These are phyloP conservation scores for Drosophila mauritiana DNA, from an alignment of 1,140 invertebrate species.

Conservation along the genomic window DNA sequence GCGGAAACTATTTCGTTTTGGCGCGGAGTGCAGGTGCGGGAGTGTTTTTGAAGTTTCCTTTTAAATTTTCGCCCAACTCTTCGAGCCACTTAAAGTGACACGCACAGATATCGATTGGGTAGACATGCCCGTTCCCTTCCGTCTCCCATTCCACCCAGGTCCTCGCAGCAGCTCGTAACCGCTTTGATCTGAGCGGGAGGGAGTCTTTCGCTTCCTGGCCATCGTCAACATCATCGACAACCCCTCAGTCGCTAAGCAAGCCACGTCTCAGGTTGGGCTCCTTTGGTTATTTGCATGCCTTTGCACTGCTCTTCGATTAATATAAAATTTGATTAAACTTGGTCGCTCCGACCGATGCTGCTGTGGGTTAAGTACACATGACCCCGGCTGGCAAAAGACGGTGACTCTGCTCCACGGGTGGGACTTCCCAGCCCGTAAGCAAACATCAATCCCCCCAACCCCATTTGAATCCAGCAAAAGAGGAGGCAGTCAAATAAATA, in stretches of 20 bases:
- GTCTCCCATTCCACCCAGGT: background rate
- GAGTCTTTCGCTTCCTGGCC: conserved; percentile 1
- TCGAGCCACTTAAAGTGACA: conserved; percentile 56
- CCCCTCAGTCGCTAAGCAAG: conserved; percentile 25
- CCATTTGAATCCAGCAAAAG: background rate
- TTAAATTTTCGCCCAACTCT: conserved; percentile 25
- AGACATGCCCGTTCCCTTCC: background rate
- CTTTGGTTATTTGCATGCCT: conserved; percentile 78
- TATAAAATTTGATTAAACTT: conserved; percentile 83
- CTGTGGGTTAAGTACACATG: conserved; percentile 81
- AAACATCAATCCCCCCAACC: background rate
- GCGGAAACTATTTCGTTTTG: conserved; percentile 81
- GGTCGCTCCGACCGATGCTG: conserved; percentile 41
- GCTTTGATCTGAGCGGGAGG: conserved; percentile 33
- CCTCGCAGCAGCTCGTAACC: conserved; percentile 26
- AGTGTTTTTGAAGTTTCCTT: conserved; percentile 71
- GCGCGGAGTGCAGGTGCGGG: conserved; percentile 35
- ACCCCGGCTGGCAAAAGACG: conserved; percentile 61
- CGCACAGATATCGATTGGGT: conserved; percentile 49
- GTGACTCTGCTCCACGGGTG: conserved; percentile 33
- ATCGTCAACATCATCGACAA: background rate
- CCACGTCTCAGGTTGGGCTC: conserved; percentile 51
- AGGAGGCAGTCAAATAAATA: conserved; percentile 76
- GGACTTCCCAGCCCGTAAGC: conserved; percentile 19
- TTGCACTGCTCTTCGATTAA: conserved; percentile 81